Base-by-base conservation (phyloP, 2,113 vertebrate species). In the Brachyhypopomus gauderio region DNA sequence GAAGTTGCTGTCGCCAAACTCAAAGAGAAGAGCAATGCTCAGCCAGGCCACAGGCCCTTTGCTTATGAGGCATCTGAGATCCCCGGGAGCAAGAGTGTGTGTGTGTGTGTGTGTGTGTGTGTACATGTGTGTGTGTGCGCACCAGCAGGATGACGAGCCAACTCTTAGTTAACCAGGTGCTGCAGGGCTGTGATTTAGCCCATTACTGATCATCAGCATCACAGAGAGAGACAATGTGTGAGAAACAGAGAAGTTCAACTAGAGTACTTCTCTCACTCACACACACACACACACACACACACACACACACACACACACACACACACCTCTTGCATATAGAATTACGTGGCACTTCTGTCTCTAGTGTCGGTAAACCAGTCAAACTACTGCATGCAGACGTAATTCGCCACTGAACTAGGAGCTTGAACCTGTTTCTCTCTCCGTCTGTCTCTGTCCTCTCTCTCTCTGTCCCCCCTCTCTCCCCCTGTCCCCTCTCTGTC, bases 191-290 rank as follows among this genome's bases (percentile, higher is more conserved):
- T 69, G 63, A 79, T 62, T 59, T 74, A 83, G 3, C 19, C 69
- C 11, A 30, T 75, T 59, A 83, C 20, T 36, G 58, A 77, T 63
- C 52, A 72, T 77, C 67, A 77, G 27, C 55, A 7, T 34, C 85
- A 62, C 80, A 72, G 72, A 84, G 77, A 84, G 84, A 76, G 83
- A 41, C 63, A 82, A 17, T 64, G 11, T 67, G 64, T 19, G 56
- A 27, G 67, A 45, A 52, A 59, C 52, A 75, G 55, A 23, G 52
- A 14, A 36, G 64, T 8, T 16, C 2, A 27, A 66, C 27, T 34
- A 17, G 12, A 30, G 5, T 16, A 66, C 30, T 12, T 25, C 3
- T 67, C 64, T 38, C 34, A 17, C 5, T 36, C 34, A 6, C 58
- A 62, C 19, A 5, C 7, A 4, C 25, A 22, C 73, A 58, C 27